These are phyloP conservation scores for Dromiciops gliroides DNA, from an alignment of 2,113 vertebrate species.

Conservation along the genomic window DNA sequence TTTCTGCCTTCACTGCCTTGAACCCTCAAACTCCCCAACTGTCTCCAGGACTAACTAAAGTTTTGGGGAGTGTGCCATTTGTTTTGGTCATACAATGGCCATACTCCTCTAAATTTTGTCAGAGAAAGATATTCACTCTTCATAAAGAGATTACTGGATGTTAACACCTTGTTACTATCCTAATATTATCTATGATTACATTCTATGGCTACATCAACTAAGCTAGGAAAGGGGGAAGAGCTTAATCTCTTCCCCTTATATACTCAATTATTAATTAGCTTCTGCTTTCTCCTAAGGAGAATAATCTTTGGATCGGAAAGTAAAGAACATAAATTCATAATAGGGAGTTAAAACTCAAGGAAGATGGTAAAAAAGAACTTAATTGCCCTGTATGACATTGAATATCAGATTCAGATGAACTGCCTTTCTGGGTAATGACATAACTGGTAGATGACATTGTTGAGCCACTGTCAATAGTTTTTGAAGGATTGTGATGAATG, in stretches of 20 bases:
- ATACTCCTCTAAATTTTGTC: background rate
- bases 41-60: background rate
- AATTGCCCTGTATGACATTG: background rate
- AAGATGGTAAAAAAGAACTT: background rate
- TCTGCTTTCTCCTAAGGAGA: no score
- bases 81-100: background rate
- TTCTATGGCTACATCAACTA: no score
- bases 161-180: no score
- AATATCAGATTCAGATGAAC: background rate
- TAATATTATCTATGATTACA: no score
- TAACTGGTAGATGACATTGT: background rate
- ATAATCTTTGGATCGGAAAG: no score
- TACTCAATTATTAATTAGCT: no score
- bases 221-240: no score
- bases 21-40: background rate
- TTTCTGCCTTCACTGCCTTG: background rate
- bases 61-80: background rate
- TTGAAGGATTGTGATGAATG: background rate
- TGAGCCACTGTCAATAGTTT: background rate
- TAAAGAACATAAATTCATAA: no score
- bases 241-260: no score
- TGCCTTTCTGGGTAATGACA: background rate
- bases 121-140: background rate
- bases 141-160: no score
- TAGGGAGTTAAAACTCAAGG: no score